Evolutionary conservation across 2,113 vertebrate species (phyloP).

Genomic region (Pandion haliaetus): DNA sequence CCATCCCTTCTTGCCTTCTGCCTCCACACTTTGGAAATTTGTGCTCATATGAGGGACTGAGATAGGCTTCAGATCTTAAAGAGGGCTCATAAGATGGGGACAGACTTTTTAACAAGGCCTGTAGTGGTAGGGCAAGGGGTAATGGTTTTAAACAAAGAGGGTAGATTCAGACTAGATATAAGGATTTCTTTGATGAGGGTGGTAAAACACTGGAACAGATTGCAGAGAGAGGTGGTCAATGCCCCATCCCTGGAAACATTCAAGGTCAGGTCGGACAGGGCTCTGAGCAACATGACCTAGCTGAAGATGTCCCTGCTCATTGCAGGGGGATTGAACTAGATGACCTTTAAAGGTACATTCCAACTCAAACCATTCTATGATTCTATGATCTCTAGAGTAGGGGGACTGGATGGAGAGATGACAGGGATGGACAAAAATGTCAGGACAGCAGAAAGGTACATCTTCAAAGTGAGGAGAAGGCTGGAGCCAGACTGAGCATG

Average conservation of each 20-base stretch:
- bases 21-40: background rate
- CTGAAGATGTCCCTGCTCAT: background rate
- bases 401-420: background rate
- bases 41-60: background rate
- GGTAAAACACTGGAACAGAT: rapidly evolving
- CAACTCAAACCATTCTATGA: background rate
- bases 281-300: rapidly evolving
- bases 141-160: background rate
- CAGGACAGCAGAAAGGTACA: background rate
- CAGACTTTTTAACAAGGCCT: background rate
- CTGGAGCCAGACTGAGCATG: background rate
- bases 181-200: background rate
- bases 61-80: background rate
- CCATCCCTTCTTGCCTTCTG: background rate
- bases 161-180: background rate
- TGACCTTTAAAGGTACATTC: rapidly evolving
- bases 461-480: background rate
- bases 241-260: background rate
- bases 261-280: rapidly evolving
- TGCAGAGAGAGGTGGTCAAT: background rate
- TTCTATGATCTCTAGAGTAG: background rate
- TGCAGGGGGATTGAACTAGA: rapidly evolving
- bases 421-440: background rate
- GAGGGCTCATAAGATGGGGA: background rate
- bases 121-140: background rate